Conservation (phyloP, 2,797 vertebrate genomes). For the Gadopsis marmoratus region DNA sequence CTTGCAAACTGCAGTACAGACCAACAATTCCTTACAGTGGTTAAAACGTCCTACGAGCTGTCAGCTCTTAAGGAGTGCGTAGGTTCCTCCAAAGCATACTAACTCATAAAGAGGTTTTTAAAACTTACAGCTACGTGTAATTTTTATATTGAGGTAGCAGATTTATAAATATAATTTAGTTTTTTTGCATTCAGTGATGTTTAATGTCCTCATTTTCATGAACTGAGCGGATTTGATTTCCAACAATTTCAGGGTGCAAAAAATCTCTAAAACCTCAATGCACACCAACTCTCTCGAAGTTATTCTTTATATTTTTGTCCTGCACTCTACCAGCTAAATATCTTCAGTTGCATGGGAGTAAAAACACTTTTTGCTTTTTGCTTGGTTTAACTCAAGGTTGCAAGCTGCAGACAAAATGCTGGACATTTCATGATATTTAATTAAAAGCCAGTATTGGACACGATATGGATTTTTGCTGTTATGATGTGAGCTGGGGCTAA, state of each 20-base stretch:
- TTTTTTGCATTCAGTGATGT: neutral
- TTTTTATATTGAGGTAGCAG: neutral
- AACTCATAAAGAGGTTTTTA: constrained; percentile 45
- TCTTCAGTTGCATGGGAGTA: neutral
- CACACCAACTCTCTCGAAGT: neutral
- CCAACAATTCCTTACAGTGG: constrained; percentile 36
- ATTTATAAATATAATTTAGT: neutral
- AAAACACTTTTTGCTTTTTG: neutral
- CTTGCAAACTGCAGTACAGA: neutral
- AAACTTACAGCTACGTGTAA: neutral
- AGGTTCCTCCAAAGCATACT: constrained; percentile 41
- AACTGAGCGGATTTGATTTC: neutral
- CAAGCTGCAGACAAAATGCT: neutral
- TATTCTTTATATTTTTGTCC: neutral
- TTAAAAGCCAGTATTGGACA: neutral
- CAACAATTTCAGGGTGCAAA: neutral
- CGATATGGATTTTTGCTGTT: constrained; percentile 12
- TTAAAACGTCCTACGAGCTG: constrained; percentile 50
- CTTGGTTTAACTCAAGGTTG: neutral
- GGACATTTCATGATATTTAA: neutral
- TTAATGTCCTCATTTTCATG: neutral
- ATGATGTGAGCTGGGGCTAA: neutral
- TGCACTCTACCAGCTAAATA: neutral
- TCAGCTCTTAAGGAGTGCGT: constrained; percentile 47
- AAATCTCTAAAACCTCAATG: neutral